Evolutionary conservation across 2,113 vertebrate genomes (phyloP).

Genomic region (Zosterops lateralis): DNA sequence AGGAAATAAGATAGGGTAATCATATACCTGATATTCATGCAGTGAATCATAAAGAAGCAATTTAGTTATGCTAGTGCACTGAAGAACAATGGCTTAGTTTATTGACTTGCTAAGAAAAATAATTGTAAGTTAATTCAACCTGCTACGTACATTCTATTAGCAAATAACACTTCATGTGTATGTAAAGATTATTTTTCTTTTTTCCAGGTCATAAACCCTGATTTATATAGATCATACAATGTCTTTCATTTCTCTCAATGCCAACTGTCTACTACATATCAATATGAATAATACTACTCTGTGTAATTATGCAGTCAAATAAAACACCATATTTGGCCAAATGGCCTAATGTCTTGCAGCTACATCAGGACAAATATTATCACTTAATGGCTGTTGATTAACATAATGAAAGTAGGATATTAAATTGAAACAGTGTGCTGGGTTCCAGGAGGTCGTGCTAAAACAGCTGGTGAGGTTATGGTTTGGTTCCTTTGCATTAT

Average conservation of each 20-base stretch:
- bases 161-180: background rate
- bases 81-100: background rate
- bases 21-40: background rate
- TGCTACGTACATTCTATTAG: background rate
- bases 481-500: background rate
- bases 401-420: background rate
- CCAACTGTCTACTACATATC: background rate
- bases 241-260: background rate
- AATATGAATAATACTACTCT: background rate
- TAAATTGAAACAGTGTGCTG: background rate
- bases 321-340: background rate
- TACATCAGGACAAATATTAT: background rate
- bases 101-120: background rate
- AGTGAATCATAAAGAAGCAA: background rate
- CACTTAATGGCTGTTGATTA: background rate
- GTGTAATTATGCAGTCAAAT: background rate
- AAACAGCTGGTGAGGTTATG: background rate
- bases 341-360: background rate
- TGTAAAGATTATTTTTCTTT: background rate
- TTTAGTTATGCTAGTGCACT: background rate
- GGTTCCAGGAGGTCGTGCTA: background rate
- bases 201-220: background rate
- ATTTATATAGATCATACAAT: background rate
- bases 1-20: background rate
- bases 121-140: background rate